These are phyloP conservation scores for Dicrurus megarhynchus DNA, from an alignment of 2,113 vertebrate species.

Conservation along the genomic window DNA sequence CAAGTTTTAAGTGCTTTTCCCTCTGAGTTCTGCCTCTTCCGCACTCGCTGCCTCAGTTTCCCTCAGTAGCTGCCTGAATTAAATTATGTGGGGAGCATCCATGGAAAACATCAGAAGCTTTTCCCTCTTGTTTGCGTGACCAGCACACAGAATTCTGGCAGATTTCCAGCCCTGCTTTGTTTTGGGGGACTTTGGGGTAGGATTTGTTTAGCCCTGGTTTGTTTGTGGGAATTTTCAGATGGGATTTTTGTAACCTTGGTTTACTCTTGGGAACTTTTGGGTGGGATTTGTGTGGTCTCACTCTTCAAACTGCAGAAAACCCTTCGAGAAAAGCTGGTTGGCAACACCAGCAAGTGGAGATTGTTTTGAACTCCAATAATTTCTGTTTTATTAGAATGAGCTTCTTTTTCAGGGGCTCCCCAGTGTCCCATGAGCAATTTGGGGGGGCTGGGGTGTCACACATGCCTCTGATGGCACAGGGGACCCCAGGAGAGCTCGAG, in stretches of 20 bases:
- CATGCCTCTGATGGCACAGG: neutral
- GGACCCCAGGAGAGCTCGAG: neutral
- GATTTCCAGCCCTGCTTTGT: neutral
- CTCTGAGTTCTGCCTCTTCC: neutral
- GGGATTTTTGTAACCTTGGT: neutral
- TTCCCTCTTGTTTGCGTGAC: rapidly evolving
- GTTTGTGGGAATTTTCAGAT: neutral
- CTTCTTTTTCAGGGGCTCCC: neutral
- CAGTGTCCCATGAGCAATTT: neutral
- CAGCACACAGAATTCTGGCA: neutral
- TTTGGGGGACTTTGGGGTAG: neutral
- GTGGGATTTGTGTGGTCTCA: neutral
- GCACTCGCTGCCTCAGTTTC: neutral
- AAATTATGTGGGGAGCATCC: neutral
- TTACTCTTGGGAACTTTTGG: neutral
- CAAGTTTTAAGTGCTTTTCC: neutral
- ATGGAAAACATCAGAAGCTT: neutral
- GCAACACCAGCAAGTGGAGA: neutral
- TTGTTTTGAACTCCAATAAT: neutral
- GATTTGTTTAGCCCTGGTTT: neutral
- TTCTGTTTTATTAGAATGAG: rapidly evolving
- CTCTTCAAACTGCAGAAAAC: neutral
- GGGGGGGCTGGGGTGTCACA: neutral
- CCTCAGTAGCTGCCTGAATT: neutral
- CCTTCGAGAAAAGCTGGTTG: neutral